A percentile compares a stretch with the other conserved stretches of the same genome.
phyloP scores from a whole-genome alignment of 2,113 vertebrate species.

The Prunella fulvescens region DNA sequence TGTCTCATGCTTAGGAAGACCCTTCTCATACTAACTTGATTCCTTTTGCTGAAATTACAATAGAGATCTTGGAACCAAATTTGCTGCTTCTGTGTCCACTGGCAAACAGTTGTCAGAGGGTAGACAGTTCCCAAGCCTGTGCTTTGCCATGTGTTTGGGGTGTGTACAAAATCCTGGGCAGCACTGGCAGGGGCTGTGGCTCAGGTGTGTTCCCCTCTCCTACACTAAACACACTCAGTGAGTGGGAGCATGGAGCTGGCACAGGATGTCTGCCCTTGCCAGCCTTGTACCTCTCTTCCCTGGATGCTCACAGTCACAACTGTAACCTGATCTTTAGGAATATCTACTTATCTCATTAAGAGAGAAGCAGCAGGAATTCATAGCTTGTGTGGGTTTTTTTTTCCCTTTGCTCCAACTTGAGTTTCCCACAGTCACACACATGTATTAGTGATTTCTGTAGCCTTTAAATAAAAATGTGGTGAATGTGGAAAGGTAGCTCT shows the following conservation, averaged over 20 bases:
- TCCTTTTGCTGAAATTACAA: background rate
- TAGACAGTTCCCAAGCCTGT: rapidly evolving
- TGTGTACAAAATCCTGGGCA: background rate
- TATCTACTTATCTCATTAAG: background rate
- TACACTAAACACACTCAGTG: rapidly evolving
- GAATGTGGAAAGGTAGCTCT: background rate
- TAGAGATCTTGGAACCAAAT: background rate
- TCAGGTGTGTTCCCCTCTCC: background rate
- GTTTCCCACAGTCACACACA: background rate
- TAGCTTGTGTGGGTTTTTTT: background rate
- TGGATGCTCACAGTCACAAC: too few species aligned
- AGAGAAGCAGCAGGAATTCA: background rate
- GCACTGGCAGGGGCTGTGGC: background rate
- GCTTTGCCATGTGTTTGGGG: background rate
- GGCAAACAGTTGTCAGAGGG: background rate
- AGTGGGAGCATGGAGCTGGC: background rate
- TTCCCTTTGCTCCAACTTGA: too few species aligned
- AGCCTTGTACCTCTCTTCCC: background rate
- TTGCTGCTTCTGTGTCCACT: background rate
- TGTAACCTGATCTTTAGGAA: background rate
- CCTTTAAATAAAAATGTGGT: background rate
- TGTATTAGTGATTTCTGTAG: background rate
- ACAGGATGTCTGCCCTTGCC: rapidly evolving
- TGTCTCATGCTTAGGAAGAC: background rate
- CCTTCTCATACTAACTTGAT: background rate